A percentile compares a stretch with the other conserved stretches of the same genome.
phyloP scores from a whole-genome alignment of 2,113 vertebrate genomes.

The Phalacrocorax pelagicus region DNA sequence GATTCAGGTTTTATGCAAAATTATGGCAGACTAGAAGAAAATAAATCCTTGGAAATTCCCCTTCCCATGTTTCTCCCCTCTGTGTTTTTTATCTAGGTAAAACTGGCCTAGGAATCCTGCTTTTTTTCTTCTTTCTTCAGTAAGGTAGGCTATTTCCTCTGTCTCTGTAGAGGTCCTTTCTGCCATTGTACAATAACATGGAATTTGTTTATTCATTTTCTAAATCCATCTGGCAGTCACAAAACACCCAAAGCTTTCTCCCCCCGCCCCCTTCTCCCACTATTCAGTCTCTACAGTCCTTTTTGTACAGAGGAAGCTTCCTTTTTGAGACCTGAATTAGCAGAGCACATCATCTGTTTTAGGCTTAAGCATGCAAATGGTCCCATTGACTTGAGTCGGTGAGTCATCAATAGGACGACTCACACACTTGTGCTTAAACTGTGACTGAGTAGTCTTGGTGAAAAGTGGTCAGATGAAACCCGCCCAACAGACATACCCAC shows the following conservation, averaged over 20 bases:
- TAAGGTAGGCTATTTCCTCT: not conserved
- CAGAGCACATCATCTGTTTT: not conserved
- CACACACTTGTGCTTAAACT: not conserved
- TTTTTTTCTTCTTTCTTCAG: not conserved
- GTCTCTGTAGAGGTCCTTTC: not conserved
- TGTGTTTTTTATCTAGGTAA: not conserved
- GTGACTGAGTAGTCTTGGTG: not conserved
- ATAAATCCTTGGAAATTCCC: not conserved
- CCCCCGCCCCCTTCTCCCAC: not conserved
- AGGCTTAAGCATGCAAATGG: not conserved
- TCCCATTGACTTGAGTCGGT: not conserved
- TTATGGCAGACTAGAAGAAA: not conserved
- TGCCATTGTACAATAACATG: not conserved
- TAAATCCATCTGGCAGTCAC: not conserved
- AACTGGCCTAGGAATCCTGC: not conserved
- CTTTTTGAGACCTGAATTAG: not conserved
- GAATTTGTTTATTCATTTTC: slow-evolving; percentile 9
- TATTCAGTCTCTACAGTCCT: not conserved
- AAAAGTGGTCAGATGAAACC: not conserved
- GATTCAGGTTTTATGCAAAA: not conserved
- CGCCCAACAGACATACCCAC: not conserved
- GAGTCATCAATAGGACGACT: not conserved
- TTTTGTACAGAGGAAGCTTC: not conserved
- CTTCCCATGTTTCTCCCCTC: not conserved
- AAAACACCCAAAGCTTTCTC: not conserved